Evolutionary conservation across 2,113 vertebrate species (phyloP).

Genomic region (Aegotheles bennettii): DNA sequence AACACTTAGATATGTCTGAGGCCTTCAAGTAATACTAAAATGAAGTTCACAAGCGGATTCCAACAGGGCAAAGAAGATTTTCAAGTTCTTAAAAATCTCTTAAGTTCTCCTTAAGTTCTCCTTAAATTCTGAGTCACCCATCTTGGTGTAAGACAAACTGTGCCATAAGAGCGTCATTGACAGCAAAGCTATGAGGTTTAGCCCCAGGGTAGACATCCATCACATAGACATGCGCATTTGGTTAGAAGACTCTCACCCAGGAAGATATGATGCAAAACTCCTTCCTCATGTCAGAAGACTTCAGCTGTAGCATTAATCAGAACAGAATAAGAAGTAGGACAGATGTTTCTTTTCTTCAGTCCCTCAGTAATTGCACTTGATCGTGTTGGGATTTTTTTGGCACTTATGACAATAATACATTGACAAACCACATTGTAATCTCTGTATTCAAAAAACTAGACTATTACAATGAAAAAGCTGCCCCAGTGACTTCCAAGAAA

Average conservation of each 20-base stretch:
- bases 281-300: background rate
- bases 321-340: background rate
- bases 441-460: background rate
- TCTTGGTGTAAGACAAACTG: background rate
- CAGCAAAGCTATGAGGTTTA: background rate
- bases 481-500: background rate
- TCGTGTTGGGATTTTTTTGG: background rate
- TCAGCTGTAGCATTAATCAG: background rate
- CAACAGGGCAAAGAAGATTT: background rate
- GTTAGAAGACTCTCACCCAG: background rate
- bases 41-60: background rate
- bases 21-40: background rate
- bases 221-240: background rate
- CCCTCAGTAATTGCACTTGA: background rate
- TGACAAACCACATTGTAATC: background rate
- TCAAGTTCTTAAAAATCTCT: too few relatives aligned
- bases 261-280: background rate
- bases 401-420: background rate
- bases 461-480: background rate
- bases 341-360: background rate
- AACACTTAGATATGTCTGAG: background rate
- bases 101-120: too few relatives aligned
- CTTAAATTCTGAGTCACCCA: background rate
- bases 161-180: fast-evolving
- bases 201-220: background rate